Conservation (phyloP, 2,797 vertebrate genomes). For the Acipenser ruthenus region DNA sequence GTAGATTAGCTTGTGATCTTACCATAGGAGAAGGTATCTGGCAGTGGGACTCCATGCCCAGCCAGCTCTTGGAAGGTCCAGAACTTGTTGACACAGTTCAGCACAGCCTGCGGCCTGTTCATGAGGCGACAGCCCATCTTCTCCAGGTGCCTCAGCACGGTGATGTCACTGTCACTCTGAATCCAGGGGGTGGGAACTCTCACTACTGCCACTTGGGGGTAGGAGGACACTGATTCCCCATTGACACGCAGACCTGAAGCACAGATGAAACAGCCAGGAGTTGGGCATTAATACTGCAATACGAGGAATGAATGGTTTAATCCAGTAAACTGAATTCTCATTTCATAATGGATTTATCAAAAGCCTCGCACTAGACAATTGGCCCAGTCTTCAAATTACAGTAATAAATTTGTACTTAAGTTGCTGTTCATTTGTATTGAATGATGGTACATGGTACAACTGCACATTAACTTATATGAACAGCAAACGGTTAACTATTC, state of each 20-base stretch:
- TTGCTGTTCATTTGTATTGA: no score
- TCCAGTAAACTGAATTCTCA: no score
- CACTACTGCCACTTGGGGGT: constrained; percentile 81
- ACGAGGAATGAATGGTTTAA: no score
- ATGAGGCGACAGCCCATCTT: constrained; percentile 83
- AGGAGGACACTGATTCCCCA: constrained; percentile 75
- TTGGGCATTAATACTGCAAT: no score
- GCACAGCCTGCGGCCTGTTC: constrained; percentile 81
- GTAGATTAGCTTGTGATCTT: constrained; percentile 19
- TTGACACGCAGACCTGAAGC: constrained; percentile 75
- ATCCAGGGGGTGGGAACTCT: constrained; percentile 80
- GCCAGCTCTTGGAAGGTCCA: constrained; percentile 90
- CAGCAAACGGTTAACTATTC: no score
- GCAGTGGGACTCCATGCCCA: constrained; percentile 80
- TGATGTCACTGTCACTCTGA: constrained; percentile 85
- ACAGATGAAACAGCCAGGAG: not conserved
- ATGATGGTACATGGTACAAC: no score
- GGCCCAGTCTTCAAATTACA: no score
- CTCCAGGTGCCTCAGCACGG: constrained; percentile 79
- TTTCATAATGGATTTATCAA: no score
- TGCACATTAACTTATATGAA: no score
- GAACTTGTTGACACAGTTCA: constrained; percentile 90
- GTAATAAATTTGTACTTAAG: no score
- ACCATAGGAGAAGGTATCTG: constrained; percentile 87
- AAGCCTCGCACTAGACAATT: no score